Base-by-base conservation (phyloP, 2,797 vertebrate genomes). In the Cirrhinus molitorella region DNA sequence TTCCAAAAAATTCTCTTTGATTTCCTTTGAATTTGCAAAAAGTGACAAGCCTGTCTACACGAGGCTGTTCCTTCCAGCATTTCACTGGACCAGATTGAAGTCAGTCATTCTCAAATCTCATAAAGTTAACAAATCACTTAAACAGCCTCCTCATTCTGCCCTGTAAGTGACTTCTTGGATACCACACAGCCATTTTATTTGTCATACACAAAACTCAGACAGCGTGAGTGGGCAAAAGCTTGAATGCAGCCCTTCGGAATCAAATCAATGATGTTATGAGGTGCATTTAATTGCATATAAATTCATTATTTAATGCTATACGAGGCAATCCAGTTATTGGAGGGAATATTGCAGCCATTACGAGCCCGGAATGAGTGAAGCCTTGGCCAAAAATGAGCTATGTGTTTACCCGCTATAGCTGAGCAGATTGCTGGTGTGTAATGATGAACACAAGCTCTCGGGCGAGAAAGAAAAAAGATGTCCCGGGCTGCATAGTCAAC, bases 271-370 rank as follows among this genome's bases (percentile, higher is more conserved):
- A 93, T 89, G 88, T 92, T 90, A 93, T 88, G 91, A 92, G 88
- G 84, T 90, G 76, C 77, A 89, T 92, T 92, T 93, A 92, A 93
- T 91, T 91, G 90, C 87, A 87, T 91, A 91, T 93, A 90, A 92
- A 94, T 89, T 84, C 83, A 87, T 90, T 92, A 94, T 91, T 93
- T 91, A 92, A 90, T 90, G 91, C 89, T 84, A 81, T 87, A 85
- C 88, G 75, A 80, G 63, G 81, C 79, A 87, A 85, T 88, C 80
- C 76, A 87, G 83, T 88, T 89, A 89, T 90, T 88, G 85, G 53
- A 76, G 86, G 81, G 83, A 83, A 86, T 84, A 87, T 1, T 83
- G 89, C 74, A 14, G 25, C 84, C 53, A 78, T 79, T 73, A 87
- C 51, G 66, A 87, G 71, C 57, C 43, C 78, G 61, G 76, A 57